Evolutionary conservation across 2,113 vertebrate genomes (phyloP).

Genomic region (Actinemys pallida): DNA sequence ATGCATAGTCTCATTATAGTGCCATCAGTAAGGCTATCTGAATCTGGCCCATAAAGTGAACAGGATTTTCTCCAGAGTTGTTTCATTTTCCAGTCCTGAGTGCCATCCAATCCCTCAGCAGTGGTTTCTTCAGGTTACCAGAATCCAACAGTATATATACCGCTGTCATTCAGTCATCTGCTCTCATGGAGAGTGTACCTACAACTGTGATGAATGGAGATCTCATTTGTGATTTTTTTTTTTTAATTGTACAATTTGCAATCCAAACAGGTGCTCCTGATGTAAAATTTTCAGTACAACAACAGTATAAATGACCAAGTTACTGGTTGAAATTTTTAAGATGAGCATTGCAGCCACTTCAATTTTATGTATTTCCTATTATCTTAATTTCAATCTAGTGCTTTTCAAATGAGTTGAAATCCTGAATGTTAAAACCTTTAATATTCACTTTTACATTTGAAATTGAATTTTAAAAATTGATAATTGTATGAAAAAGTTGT

Average conservation of each 20-base stretch:
- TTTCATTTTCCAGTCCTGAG: slow-evolving; percentile 34
- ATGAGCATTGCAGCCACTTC: not conserved
- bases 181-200: slow-evolving; percentile 37
- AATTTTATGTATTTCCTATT: not conserved
- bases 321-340: slow-evolving; percentile 22
- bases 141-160: slow-evolving; percentile 47
- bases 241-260: not conserved
- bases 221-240: not conserved
- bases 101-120: slow-evolving; percentile 33
- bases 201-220: slow-evolving; percentile 3
- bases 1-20: too few relatives aligned
- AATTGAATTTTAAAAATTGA: not conserved
- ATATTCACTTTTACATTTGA: not conserved
- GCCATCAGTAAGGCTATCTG: not conserved
- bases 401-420: slow-evolving; percentile 48
- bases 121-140: slow-evolving; percentile 47
- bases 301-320: not conserved
- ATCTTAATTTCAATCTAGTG: not conserved
- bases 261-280: not conserved
- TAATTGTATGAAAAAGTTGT: not conserved
- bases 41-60: slow-evolving; percentile 9
- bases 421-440: slow-evolving; percentile 1
- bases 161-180: slow-evolving; percentile 4
- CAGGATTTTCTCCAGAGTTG: not conserved
- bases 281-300: accelerated